These are phyloP conservation scores for Caenorhabditis parvicauda DNA, from an alignment of 2,888 invertebrate species.

Conservation along the genomic window DNA sequence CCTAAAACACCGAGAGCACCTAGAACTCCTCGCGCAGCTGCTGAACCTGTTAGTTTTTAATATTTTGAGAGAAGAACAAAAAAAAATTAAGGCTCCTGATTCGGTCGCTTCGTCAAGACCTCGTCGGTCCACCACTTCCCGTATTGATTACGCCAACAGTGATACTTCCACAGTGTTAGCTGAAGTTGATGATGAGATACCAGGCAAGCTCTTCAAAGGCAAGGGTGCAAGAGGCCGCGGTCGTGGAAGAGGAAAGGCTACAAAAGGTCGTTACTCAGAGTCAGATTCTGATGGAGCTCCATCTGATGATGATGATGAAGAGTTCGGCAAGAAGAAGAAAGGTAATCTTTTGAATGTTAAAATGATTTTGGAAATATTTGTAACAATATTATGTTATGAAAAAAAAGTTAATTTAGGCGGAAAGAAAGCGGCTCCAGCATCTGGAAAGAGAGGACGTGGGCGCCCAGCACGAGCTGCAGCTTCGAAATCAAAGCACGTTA, in stretches of 20 bases:
- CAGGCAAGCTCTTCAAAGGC: conserved; percentile 50
- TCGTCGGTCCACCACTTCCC: conserved; percentile 50
- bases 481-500: conserved; percentile 29
- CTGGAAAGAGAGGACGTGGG: conserved; percentile 5
- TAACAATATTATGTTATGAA: no score
- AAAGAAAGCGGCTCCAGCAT: no score
- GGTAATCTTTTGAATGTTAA: not conserved
- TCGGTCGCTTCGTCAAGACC: conserved; percentile 51
- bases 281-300: conserved; percentile 28
- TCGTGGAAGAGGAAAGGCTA: not conserved
- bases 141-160: conserved; percentile 58
- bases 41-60: conserved; percentile 4
- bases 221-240: conserved; percentile 13
- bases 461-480: conserved; percentile 29
- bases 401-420: no score
- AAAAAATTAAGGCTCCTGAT: conserved; percentile 23
- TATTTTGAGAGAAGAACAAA: conserved; percentile 12
- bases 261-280: conserved; percentile 7
- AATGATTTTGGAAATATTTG: no score
- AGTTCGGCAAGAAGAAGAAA: conserved; percentile 36
- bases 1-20: conserved; percentile 2
- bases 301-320: conserved; percentile 36
- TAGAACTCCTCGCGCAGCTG: conserved; percentile 9
- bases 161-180: conserved; percentile 53
- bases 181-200: conserved; percentile 58